Conservation (phyloP, 2,888 invertebrate species). For the Ommatoiulus sabulosus region DNA sequence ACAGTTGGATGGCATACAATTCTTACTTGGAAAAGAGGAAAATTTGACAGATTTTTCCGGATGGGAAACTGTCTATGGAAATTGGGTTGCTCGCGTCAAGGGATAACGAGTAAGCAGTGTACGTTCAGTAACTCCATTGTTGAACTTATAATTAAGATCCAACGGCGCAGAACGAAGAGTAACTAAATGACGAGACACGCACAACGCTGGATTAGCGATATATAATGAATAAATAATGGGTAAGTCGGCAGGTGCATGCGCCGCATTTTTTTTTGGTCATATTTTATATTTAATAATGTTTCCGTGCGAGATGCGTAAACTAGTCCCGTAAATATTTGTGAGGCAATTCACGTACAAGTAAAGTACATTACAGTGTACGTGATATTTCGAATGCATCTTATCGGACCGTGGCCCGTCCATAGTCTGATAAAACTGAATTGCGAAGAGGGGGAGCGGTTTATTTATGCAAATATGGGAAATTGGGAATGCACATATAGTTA, state of each 20-base stretch:
- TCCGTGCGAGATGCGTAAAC: background rate
- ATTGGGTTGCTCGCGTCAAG: slow-evolving; percentile 20
- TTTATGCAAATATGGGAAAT: no score
- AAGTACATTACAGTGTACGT: no score
- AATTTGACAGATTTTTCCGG: slow-evolving; percentile 27
- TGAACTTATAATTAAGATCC: background rate
- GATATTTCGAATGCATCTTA: no score
- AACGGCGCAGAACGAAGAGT: background rate
- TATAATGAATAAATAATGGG: background rate
- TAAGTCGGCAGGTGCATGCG: background rate
- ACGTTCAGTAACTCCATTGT: background rate
- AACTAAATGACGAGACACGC: background rate
- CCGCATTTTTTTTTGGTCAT: no score
- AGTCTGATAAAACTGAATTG: no score
- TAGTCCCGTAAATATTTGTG: no score
- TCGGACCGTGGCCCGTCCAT: no score
- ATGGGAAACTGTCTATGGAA: background rate
- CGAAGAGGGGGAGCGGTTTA: no score
- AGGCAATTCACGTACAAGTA: no score
- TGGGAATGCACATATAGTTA: no score
- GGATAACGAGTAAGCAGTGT: slow-evolving; percentile 20
- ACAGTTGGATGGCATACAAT: background rate
- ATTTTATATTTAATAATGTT: no score
- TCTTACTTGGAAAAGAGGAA: background rate
- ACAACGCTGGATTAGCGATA: background rate